A percentile compares a stretch with the other conserved stretches of the same genome.
These are phyloP conservation scores for Artibeus jamaicensis DNA, from an alignment of 2,797 vertebrate species.

Conservation along the genomic window DNA sequence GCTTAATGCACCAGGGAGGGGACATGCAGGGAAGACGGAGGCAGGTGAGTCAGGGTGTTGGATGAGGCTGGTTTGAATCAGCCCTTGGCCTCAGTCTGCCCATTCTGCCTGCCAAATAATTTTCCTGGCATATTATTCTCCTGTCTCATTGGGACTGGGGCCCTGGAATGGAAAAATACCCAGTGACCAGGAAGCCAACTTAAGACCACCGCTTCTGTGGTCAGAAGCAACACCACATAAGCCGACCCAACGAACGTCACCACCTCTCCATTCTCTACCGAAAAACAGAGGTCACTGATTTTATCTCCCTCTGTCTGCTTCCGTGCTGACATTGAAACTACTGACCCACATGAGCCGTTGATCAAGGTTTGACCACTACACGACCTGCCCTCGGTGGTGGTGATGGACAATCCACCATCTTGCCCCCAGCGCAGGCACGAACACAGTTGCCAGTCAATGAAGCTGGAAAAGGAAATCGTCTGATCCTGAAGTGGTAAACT, in stretches of 20 bases:
- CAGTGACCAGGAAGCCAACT: neutral
- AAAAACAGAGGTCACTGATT: neutral
- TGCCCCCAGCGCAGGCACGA: neutral
- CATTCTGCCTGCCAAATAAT: neutral
- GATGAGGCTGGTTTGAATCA: neutral
- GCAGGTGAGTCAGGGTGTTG: neutral
- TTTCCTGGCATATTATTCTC: neutral
- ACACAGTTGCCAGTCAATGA: neutral
- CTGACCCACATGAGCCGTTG: neutral
- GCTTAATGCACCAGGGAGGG: neutral
- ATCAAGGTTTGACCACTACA: neutral
- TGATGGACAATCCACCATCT: neutral
- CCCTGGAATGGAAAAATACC: neutral
- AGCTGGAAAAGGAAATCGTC: neutral
- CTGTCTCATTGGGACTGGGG: neutral
- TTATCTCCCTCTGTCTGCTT: neutral
- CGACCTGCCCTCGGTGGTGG: neutral
- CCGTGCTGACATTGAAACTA: neutral
- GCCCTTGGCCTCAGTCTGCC: neutral
- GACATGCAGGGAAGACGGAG: neutral
- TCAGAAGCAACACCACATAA: neutral
- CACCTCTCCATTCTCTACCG: neutral
- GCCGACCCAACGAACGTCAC: neutral
- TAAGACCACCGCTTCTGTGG: neutral
- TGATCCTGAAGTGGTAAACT: neutral